Conservation (phyloP, 2,113 vertebrate species). For the Eleginops maclovinus region DNA sequence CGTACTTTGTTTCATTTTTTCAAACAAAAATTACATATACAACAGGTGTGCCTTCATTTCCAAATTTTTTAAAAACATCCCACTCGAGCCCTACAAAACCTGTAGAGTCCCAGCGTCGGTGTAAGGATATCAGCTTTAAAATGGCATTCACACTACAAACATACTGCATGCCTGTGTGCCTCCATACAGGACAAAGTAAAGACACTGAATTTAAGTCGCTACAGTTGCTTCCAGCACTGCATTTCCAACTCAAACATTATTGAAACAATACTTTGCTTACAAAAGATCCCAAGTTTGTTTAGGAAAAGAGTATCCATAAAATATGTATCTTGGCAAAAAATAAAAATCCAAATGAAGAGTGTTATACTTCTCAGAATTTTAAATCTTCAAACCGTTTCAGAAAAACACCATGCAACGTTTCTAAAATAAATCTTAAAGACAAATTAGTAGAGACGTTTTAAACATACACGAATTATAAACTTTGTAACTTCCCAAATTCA, state of each 20-base stretch:
- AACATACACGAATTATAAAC: not conserved
- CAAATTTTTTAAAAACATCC: slow-evolving; percentile 33
- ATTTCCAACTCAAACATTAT: slow-evolving; percentile 21
- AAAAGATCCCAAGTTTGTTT: slow-evolving; percentile 22
- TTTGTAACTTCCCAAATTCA: not conserved
- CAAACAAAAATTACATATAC: not conserved
- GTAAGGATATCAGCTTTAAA: slow-evolving; percentile 1
- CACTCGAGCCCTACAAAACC: slow-evolving; percentile 34
- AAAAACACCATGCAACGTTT: not conserved
- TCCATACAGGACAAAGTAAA: slow-evolving; percentile 46
- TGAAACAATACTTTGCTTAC: slow-evolving; percentile 19
- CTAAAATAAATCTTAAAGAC: slow-evolving; percentile 11
- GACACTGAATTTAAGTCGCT: not conserved
- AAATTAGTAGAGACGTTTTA: not conserved
- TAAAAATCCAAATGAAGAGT: too few species aligned
- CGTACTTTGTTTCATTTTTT: slow-evolving; percentile 2
- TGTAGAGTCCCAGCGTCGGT: slow-evolving; percentile 20
- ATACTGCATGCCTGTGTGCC: not conserved
- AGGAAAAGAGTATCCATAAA: slow-evolving; percentile 63
- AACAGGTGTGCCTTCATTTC: slow-evolving; percentile 59
- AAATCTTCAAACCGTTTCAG: not conserved
- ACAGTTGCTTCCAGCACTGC: slow-evolving; percentile 16
- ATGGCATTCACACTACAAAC: not conserved
- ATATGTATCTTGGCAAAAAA: too few species aligned
- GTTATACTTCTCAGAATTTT: too few species aligned